Percentiles rank a stretch among this genome's conserved stretches.
phyloP scores from a whole-genome alignment of 2,797 vertebrate species.

The Chelidonichthys spinosus region DNA sequence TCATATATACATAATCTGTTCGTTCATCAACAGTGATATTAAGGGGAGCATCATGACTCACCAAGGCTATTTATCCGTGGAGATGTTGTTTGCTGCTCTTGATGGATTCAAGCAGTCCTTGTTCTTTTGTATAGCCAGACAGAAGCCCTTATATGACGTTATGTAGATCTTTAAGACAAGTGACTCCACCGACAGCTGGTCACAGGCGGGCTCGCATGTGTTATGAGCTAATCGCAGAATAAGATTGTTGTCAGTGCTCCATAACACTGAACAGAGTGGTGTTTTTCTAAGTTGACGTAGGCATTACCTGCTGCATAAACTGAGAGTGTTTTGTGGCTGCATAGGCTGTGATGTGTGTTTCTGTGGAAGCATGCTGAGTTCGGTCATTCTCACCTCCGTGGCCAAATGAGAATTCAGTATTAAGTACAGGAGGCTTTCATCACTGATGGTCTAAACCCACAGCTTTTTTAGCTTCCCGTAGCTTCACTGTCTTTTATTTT shows the following conservation, averaged over 20 bases:
- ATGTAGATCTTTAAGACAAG: not conserved
- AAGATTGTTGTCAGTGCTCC: not conserved
- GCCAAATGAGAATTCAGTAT: no score
- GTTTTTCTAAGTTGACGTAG: not conserved
- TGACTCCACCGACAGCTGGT: constrained; percentile 5
- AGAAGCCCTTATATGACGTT: constrained; percentile 10
- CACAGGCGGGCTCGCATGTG: not conserved
- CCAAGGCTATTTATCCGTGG: constrained; percentile 11
- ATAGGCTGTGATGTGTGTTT: no score
- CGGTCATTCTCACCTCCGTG: no score
- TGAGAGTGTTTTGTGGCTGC: not conserved
- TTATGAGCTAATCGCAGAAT: not conserved
- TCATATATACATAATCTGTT: not conserved
- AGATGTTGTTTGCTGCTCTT: constrained; percentile 23
- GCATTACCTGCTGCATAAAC: not conserved
- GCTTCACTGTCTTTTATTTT: no score
- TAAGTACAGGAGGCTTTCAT: no score
- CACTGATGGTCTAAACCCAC: no score
- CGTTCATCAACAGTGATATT: not conserved
- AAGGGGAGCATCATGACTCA: not conserved
- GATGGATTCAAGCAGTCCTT: constrained; percentile 6
- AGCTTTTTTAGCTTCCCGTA: no score
- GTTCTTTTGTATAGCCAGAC: constrained; percentile 25
- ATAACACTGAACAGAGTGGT: not conserved
- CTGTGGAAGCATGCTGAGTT: no score